phyloP scores from a whole-genome alignment of 2,113 vertebrate species.

The Chaetura pelagica region DNA sequence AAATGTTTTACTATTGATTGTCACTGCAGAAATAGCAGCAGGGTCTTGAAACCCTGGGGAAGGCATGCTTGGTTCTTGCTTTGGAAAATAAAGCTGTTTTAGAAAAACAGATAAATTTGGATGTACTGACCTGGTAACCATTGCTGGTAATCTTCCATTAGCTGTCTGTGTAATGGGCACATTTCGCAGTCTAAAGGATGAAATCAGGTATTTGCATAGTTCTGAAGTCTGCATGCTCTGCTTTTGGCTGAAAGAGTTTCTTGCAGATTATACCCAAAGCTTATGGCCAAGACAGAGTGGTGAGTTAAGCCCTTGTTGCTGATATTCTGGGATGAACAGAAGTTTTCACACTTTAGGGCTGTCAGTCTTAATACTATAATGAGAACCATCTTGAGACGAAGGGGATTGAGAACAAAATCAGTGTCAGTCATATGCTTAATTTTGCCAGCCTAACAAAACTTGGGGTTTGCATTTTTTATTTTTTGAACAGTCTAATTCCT shows the following conservation, averaged over 20 bases:
- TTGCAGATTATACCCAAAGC: not conserved
- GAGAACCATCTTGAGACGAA: not conserved
- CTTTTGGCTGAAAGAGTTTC: not conserved
- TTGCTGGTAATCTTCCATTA: not conserved
- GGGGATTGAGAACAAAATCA: not conserved
- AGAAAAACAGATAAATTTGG: not conserved
- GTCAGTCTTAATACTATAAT: not conserved
- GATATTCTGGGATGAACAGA: not conserved
- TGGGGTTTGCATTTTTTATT: not conserved
- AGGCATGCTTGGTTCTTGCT: not conserved
- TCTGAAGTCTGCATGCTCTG: not conserved
- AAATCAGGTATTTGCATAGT: not conserved
- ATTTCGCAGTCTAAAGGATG: not conserved
- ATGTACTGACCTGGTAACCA: not conserved
- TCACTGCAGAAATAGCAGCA: not conserved
- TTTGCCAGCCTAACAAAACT: slow-evolving; percentile 4
- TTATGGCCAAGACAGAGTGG: not conserved
- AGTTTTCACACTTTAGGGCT: not conserved
- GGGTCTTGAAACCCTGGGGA: not conserved
- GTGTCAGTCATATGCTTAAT: not conserved
- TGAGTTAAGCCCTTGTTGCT: not conserved
- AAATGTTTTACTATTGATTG: not conserved
- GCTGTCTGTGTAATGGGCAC: not conserved
- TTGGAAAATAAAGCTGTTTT: not conserved
- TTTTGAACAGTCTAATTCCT: not conserved